A percentile compares a stretch with the other conserved stretches of the same genome.
These are phyloP conservation scores for Atherinomorus stipes DNA, from an alignment of 2,113 vertebrate species.

Conservation along the genomic window DNA sequence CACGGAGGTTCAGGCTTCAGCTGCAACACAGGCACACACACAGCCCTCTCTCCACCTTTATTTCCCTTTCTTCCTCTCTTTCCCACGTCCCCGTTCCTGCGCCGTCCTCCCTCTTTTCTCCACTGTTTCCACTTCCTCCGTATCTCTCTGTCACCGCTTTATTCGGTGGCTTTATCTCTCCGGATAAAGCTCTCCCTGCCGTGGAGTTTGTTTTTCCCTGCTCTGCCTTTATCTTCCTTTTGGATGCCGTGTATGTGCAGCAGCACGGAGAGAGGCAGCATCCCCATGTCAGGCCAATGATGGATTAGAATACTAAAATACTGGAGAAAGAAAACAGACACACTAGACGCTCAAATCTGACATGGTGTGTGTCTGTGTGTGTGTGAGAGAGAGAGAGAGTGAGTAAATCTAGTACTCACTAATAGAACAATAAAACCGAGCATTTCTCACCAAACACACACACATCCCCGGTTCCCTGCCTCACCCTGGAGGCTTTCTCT, in stretches of 20 bases:
- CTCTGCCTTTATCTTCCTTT: constrained; percentile 70
- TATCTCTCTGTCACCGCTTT: constrained; percentile 52
- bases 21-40: constrained; percentile 9
- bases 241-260: constrained; percentile 52
- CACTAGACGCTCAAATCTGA: constrained; percentile 59
- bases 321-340: constrained; percentile 65
- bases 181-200: constrained; percentile 66
- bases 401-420: constrained; percentile 46
- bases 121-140: constrained; percentile 6
- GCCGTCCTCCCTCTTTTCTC: background rate
- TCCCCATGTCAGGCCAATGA: constrained; percentile 74
- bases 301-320: constrained; percentile 79
- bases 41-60: background rate
- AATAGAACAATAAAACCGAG: constrained; percentile 70
- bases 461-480: constrained; percentile 23
- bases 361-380: constrained; percentile 19
- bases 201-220: constrained; percentile 67
- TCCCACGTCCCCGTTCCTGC: background rate
- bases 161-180: constrained; percentile 57
- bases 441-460: constrained; percentile 17
- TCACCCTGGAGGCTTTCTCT: constrained; percentile 27
- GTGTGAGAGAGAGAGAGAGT: background rate
- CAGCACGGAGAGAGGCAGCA: constrained; percentile 47
- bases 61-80: background rate
- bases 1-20: constrained; percentile 60